Evolutionary conservation across 2,113 vertebrate species (phyloP).

Genomic region (Cichladusa arquata): DNA sequence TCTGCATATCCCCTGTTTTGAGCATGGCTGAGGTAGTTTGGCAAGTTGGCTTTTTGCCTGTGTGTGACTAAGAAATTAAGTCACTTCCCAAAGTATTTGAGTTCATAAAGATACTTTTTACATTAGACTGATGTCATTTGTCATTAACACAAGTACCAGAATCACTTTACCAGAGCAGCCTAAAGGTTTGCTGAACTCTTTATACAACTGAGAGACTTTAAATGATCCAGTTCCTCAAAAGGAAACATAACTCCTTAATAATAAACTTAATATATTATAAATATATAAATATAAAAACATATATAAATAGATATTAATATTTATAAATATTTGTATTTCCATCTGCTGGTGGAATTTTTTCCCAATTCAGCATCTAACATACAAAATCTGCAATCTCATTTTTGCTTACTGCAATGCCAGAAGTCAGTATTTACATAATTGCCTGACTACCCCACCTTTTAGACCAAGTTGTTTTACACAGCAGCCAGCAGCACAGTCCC

Average conservation of each 20-base stretch:
- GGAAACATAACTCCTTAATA: neutral
- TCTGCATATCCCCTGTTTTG: too few relatives aligned
- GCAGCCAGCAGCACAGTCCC: neutral
- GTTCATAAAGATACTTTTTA: neutral
- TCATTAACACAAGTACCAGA: neutral
- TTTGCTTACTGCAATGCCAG: neutral
- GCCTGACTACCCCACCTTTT: neutral
- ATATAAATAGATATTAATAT: too few relatives aligned
- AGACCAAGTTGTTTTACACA: neutral
- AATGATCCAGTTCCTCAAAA: neutral
- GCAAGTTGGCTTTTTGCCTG: neutral
- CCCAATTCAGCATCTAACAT: neutral
- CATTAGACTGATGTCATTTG: neutral
- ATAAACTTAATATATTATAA: neutral
- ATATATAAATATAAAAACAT: too few relatives aligned
- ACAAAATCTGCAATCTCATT: neutral
- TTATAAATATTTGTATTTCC: too few relatives aligned
- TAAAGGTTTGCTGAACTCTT: neutral
- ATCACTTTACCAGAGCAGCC: neutral
- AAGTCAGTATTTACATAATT: neutral
- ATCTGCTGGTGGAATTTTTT: neutral
- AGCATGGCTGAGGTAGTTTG: rapidly evolving
- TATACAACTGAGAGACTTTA: neutral
- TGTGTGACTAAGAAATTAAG: neutral
- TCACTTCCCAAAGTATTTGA: neutral